Evolutionary conservation across 2,797 vertebrate species (phyloP).

Genomic region (Sebastes taczanowskii): DNA sequence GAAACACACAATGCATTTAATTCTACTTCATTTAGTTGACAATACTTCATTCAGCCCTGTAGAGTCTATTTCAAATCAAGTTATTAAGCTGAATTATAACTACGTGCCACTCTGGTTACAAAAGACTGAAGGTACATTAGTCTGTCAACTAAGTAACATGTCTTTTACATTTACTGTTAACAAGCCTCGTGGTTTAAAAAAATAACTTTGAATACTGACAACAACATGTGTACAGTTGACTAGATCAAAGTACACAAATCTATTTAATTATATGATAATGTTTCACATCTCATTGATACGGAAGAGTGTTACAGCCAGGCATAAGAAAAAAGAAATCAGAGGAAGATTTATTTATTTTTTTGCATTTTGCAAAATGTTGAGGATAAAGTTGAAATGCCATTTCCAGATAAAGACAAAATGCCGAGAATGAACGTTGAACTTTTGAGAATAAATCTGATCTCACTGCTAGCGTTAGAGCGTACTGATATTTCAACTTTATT

Average conservation of each 20-base stretch:
- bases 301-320: not conserved
- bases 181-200: not conserved
- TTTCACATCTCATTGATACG: not conserved
- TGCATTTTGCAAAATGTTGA: not conserved
- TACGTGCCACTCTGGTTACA: fast-evolving
- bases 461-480: fast-evolving
- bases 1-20: not conserved
- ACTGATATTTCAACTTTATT: not conserved
- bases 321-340: too few relatives aligned
- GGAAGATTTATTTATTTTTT: fast-evolving
- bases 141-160: not conserved
- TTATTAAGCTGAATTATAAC: not conserved
- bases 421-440: fast-evolving
- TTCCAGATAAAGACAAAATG: fast-evolving
- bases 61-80: not conserved
- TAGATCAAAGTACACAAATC: not conserved
- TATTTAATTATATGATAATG: not conserved
- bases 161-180: not conserved
- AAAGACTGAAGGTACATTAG: not conserved
- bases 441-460: not conserved
- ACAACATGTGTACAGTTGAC: not conserved
- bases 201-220: too few relatives aligned
- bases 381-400: too few relatives aligned
- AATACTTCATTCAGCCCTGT: not conserved
- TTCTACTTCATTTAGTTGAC: not conserved